These are phyloP conservation scores for Epizoanthus rinbou DNA, from an alignment of 92 coral and sea anemone species.

Conservation along the genomic window DNA sequence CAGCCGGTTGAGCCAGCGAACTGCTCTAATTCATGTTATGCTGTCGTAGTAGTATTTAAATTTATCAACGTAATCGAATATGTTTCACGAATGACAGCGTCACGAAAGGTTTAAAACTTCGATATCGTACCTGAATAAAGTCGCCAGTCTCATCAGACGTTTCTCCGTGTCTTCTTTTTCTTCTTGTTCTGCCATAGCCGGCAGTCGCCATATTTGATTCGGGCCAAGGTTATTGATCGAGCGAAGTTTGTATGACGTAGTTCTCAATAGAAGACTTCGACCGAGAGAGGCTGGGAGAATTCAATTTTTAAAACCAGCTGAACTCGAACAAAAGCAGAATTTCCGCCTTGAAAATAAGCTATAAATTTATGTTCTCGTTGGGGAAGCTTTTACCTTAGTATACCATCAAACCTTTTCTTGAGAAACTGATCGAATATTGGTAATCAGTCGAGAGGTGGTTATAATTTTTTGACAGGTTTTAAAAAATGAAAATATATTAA, in stretches of 20 bases:
- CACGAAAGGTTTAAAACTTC: slow-evolving; percentile 1
- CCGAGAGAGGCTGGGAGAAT: slow-evolving; percentile 49
- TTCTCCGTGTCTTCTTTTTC: slow-evolving; percentile 39
- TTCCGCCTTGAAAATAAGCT: not conserved
- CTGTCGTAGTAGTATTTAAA: slow-evolving; percentile 30
- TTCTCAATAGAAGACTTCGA: not conserved
- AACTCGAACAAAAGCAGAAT: not conserved
- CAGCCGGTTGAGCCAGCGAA: not conserved
- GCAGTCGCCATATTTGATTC: slow-evolving; percentile 69
- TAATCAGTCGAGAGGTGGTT: not conserved
- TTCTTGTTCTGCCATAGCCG: slow-evolving; percentile 57
- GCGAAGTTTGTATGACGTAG: slow-evolving; percentile 37
- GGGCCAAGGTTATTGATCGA: slow-evolving; percentile 26
- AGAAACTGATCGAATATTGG: not conserved
- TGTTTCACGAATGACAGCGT: slow-evolving; percentile 39
- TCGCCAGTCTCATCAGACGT: slow-evolving; percentile 9
- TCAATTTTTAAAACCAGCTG: not conserved
- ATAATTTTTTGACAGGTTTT: slow-evolving; percentile 27
- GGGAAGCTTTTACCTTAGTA: not conserved
- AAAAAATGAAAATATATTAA: slow-evolving; percentile 31
- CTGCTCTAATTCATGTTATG: slow-evolving; percentile 12
- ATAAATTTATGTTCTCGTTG: not conserved
- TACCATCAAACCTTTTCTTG: not conserved
- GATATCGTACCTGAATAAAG: slow-evolving; percentile 40
- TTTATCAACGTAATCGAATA: slow-evolving; percentile 27